Percentiles rank a stretch among this genome's conserved stretches.
Evolutionary conservation across 1,140 invertebrate genomes (phyloP).

Genomic region (Hyles vespertilio): DNA sequence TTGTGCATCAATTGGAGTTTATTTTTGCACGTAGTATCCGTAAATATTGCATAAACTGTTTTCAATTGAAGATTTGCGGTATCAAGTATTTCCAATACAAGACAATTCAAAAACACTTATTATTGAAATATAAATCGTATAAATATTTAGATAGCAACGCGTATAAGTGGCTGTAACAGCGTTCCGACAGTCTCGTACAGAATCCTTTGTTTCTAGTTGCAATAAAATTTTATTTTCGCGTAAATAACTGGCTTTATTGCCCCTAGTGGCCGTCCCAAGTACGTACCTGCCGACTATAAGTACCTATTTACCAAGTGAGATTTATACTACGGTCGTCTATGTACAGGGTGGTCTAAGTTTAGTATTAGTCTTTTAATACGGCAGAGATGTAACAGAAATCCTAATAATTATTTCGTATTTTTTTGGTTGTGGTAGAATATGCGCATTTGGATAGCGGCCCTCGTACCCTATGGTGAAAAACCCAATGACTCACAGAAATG

Average conservation of each 20-base stretch:
- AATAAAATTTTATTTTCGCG: slow-evolving; percentile 40
- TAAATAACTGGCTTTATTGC: slow-evolving; percentile 27
- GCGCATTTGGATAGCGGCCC: no score
- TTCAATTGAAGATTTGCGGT: no score
- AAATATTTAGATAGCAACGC: slow-evolving; percentile 7
- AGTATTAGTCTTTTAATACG: no score
- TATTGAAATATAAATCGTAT: slow-evolving; percentile 1
- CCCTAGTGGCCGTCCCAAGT: slow-evolving; percentile 1
- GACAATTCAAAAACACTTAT: neutral
- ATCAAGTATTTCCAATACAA: neutral
- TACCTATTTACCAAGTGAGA: slow-evolving; percentile 1
- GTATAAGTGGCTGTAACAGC: slow-evolving; percentile 5
- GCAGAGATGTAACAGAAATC: no score
- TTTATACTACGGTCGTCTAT: neutral
- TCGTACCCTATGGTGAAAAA: no score
- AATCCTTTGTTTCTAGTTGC: slow-evolving; percentile 25
- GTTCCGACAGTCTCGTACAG: slow-evolving; percentile 17
- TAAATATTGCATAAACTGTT: no score
- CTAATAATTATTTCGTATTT: no score
- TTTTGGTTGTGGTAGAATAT: no score
- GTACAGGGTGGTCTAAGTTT: no score
- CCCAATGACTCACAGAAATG: no score
- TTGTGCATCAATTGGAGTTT: no score
- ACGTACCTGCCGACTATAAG: slow-evolving; percentile 4
- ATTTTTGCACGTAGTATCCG: no score